Evolutionary conservation across 2,888 invertebrate genomes (phyloP), one percentile per base, ranked within the genome.

Genomic region (Volucella zonaria): DNA sequence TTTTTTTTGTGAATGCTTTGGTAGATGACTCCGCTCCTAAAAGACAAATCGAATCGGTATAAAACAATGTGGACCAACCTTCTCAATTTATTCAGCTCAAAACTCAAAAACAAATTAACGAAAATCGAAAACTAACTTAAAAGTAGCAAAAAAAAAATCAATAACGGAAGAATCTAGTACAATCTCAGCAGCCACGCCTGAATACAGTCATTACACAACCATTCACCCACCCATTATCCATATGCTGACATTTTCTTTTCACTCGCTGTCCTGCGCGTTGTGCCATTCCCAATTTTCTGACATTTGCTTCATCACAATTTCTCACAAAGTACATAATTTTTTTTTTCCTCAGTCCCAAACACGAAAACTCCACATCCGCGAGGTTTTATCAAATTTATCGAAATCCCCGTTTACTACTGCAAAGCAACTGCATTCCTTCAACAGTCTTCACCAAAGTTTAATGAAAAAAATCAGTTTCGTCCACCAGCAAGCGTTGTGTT

Each of bases 161-260:
- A 14, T 8, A 31, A 40, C 9, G 31, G 8, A 2, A 12, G 0
- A 18, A 14, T 77, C 82, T 82, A 82, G 56, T 82, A 73, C 82
- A 82, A 74, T 58, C 8, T 6, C 3, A 38, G 15, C 12, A 42
- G 43, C 59, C 74, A 70, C 59, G 38, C 67, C 80, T 83, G 83
- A 80, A 83, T 61, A 56, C 80, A n/a, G 3, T 43, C 83, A 76
- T 80, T 76, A 38, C 67, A 80, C 79, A 75, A 79, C 75, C 79
- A 75, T 70, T 31, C 52, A 51, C 2, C 8, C 31, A 23, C 38
- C n/a, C 10, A 4, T 62, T 58, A 47, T 12, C 11, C 31, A 9
- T 15, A 42, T 51, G 42, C 23, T 58, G 14, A 11, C 40, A 49
- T 64, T 61, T 56, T 45, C 4, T 56, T 73, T 61, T 54, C 8